phyloP scores from a whole-genome alignment of 1,140 invertebrate species.

The Nephila pilipes region DNA sequence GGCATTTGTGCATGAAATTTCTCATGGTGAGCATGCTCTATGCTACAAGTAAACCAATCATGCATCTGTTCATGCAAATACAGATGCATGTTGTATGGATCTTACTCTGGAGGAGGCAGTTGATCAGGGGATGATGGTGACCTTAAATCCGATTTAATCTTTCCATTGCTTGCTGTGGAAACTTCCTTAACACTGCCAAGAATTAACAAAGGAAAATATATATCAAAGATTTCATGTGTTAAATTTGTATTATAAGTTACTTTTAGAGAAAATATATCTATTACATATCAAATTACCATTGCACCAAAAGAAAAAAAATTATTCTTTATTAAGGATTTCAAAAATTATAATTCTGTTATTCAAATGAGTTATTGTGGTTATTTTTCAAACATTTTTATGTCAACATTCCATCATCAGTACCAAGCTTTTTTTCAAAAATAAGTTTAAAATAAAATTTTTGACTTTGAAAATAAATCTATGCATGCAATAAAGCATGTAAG shows the following conservation, averaged over 20 bases:
- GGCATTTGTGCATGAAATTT: background rate
- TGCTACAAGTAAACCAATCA: conserved; percentile 39
- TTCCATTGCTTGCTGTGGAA: conserved; percentile 70
- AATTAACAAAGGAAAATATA: conserved; percentile 5
- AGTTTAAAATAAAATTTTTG: too few relatives aligned
- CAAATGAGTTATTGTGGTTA: too few relatives aligned
- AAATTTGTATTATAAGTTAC: background rate
- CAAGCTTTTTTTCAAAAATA: too few relatives aligned
- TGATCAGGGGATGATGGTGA: conserved; percentile 65
- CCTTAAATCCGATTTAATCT: conserved; percentile 64
- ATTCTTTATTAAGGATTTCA: too few relatives aligned
- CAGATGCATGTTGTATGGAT: background rate
- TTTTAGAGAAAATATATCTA: too few relatives aligned
- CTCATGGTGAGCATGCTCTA: background rate
- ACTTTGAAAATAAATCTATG: too few relatives aligned
- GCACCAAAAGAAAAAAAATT: too few relatives aligned
- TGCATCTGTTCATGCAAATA: conserved; percentile 18
- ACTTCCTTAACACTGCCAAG: conserved; percentile 71
- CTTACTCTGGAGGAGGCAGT: conserved; percentile 70
- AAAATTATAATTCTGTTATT: too few relatives aligned
- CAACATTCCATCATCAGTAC: too few relatives aligned
- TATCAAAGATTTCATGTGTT: background rate
- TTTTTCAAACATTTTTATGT: too few relatives aligned
- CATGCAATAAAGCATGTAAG: too few relatives aligned
- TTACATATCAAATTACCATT: too few relatives aligned